These are phyloP conservation scores for Mactromeris polynyma DNA, from an alignment of 2,888 invertebrate species.

Conservation along the genomic window DNA sequence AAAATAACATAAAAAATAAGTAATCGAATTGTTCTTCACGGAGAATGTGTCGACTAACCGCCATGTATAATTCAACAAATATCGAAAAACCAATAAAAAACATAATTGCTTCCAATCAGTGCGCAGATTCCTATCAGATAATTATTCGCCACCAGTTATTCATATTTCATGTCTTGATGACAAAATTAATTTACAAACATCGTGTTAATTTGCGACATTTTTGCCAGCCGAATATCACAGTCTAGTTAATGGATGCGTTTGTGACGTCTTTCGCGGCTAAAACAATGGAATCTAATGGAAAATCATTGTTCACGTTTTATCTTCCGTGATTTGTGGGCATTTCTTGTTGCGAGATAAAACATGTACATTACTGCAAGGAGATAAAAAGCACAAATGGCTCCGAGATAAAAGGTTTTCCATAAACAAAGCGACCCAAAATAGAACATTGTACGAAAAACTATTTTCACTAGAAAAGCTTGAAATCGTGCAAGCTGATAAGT, in stretches of 20 bases:
- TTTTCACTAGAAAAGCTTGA: not conserved
- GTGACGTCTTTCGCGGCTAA: not conserved
- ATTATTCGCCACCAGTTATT: too few relatives aligned
- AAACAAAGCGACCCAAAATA: not conserved
- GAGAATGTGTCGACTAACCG: too few relatives aligned
- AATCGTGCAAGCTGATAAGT: not conserved
- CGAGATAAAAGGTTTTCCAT: not conserved
- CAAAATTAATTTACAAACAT: too few relatives aligned
- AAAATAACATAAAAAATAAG: too few relatives aligned
- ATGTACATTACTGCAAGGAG: not conserved
- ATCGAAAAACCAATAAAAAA: too few relatives aligned
- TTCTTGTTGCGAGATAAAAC: not conserved
- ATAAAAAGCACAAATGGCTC: not conserved
- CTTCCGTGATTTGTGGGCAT: not conserved
- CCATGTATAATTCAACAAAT: too few relatives aligned
- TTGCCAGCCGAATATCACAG: not conserved
- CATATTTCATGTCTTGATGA: too few relatives aligned
- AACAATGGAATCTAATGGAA: not conserved
- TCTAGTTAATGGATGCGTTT: not conserved
- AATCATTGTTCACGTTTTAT: conserved; percentile 6
- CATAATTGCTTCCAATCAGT: too few relatives aligned
- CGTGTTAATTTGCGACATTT: too few relatives aligned
- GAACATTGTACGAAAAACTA: not conserved
- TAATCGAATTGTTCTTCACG: too few relatives aligned
- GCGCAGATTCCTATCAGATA: too few relatives aligned